These are phyloP conservation scores for Acronicta leporina DNA, from an alignment of 2,888 invertebrate genomes.

Conservation along the genomic window DNA sequence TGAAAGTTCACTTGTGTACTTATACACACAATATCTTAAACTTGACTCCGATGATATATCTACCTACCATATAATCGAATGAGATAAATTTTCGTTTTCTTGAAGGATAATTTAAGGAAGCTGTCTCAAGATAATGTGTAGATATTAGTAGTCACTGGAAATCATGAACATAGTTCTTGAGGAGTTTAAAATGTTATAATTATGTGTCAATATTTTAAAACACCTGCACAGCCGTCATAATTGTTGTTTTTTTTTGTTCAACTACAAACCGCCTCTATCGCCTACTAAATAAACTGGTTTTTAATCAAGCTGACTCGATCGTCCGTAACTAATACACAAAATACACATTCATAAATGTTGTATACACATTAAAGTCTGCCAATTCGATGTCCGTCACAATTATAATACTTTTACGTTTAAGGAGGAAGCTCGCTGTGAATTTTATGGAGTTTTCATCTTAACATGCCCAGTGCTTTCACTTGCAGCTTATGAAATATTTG, in stretches of 20 bases:
- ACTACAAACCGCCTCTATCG: neutral
- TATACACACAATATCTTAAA: no score
- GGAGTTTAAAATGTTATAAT: no score
- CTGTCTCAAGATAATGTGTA: no score
- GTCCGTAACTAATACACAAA: slow-evolving; percentile 47
- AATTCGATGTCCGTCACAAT: slow-evolving; percentile 26
- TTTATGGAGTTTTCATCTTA: slow-evolving; percentile 19
- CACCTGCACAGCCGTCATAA: no score
- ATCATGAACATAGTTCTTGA: no score
- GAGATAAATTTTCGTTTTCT: no score
- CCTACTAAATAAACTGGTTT: slow-evolving; percentile 34
- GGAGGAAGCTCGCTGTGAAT: slow-evolving; percentile 8
- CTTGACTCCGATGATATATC: no score
- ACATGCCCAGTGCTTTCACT: slow-evolving; percentile 8
- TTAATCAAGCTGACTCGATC: slow-evolving; percentile 42
- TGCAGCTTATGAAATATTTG: slow-evolving; percentile 32
- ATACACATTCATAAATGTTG: slow-evolving; percentile 35
- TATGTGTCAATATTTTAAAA: no score
- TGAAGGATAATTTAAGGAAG: no score
- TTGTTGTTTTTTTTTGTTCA: neutral
- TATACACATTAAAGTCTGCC: slow-evolving; percentile 10
- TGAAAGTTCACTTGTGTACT: no score
- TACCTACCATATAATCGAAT: no score
- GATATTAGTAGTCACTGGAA: no score
- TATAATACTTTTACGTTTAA: slow-evolving; percentile 13